Evolutionary conservation across 1,140 invertebrate species (phyloP), one percentile per base, ranked within the genome.

Genomic region (Caenorhabditis tropicalis): DNA sequence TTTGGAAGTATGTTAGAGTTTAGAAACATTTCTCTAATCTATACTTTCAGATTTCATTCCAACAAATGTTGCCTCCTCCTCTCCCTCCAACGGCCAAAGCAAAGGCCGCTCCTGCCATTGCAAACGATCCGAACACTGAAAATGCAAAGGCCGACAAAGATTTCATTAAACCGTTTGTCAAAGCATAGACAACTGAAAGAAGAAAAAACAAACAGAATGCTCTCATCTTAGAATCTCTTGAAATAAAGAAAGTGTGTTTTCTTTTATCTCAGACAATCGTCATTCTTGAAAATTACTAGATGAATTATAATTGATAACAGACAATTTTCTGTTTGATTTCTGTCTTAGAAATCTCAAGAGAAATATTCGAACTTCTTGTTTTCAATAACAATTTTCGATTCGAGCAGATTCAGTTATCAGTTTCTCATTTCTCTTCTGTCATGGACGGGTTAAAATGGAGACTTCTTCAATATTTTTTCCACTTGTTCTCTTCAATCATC

Each of bases 1-100:
- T 48, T 84, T 88, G 51, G 36, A 88, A n/a, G 85, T 86, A 48
- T 27, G 31, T 27, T 15, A 36, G 49, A 29, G 33, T 65, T 27
- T 36, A 24, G 16, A n/a, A 15, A 15, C n/a, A 51, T 16, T 15
- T 51, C 7, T 9, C 10, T 10, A 51, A 6, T 15, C 43, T 36
- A 16, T 24, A 15, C 27, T 24, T 79, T 79, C 70, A 33, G 79
- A 53, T 81, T 21, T 81, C 79, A 9, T 81, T 81, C 79, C 79
- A 49, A 29, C 74, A 85, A 81, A 80, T 80, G 74, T n/a, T 60
- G 29, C 27, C 74, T 12, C 79, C 79, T 36, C 79, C 49, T 10
- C 83, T 60, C 19, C 48, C 81, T n/a, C 15, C 33, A 36, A 83
- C 56, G n/a, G 48, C 74, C 10, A 83, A 83, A 24, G 82, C 82